phyloP scores from a whole-genome alignment of 2,888 invertebrate species.

The Mesoligia furuncula region DNA sequence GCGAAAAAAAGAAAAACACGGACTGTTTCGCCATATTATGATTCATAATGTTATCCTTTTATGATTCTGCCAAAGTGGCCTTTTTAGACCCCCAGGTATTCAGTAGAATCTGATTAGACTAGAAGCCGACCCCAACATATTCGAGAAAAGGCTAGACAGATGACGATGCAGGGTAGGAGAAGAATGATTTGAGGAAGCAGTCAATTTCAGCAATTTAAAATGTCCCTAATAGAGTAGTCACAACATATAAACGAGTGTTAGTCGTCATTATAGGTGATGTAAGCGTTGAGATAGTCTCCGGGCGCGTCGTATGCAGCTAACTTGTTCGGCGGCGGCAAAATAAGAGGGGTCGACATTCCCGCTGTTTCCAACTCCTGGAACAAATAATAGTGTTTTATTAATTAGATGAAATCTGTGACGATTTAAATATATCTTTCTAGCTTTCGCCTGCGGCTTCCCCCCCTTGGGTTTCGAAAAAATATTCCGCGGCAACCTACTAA shows the following conservation, averaged over 20 bases:
- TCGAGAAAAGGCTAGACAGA: neutral
- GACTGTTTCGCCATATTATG: too few relatives aligned
- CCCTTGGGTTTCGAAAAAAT: too few relatives aligned
- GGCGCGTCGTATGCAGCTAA: constrained; percentile 75
- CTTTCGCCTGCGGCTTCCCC: too few relatives aligned
- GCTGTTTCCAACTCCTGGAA: constrained; percentile 59
- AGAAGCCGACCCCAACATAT: neutral
- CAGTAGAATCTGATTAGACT: neutral
- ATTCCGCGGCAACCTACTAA: too few relatives aligned
- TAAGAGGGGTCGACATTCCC: constrained; percentile 44
- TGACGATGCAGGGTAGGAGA: neutral
- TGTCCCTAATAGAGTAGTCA: neutral
- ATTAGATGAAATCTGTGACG: too few relatives aligned
- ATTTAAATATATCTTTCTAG: too few relatives aligned
- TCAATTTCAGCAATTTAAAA: neutral
- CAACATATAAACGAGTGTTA: constrained; percentile 27
- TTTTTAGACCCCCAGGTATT: too few relatives aligned
- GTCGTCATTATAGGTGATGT: constrained; percentile 81
- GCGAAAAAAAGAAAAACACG: too few relatives aligned
- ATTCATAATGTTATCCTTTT: too few relatives aligned
- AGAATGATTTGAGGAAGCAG: neutral
- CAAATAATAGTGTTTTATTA: neutral
- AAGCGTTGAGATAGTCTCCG: constrained; percentile 81
- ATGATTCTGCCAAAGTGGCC: too few relatives aligned
- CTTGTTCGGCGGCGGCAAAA: constrained; percentile 69